Conservation (phyloP, 1,140 invertebrate species). For the Drosophila lowei region DNA sequence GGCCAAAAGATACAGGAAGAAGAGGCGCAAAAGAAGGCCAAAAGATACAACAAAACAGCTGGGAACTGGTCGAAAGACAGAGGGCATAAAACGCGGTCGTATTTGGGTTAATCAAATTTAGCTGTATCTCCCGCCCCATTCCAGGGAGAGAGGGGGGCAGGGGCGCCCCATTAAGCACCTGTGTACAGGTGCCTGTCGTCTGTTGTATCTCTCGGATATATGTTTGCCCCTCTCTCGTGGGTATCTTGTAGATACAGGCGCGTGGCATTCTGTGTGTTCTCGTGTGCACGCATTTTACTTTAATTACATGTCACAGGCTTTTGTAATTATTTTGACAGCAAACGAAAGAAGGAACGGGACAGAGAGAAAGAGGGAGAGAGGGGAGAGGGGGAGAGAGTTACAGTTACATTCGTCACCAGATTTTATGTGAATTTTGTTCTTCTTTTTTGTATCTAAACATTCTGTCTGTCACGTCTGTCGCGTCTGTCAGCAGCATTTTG, state of each 20-base stretch:
- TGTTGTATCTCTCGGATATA: conserved; percentile 5
- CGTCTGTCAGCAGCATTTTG: conserved; percentile 54
- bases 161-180: conserved; percentile 51
- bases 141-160: not conserved
- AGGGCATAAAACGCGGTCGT: conserved; percentile 14
- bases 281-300: conserved; percentile 63
- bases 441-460: conserved; percentile 12
- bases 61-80: conserved; percentile 1
- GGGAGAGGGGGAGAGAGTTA: conserved; percentile 15
- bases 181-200: conserved; percentile 14
- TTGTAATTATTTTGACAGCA: conserved; percentile 77
- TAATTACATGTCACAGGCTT: conserved; percentile 75
- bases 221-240: conserved; percentile 2
- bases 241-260: conserved; percentile 54
- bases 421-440: conserved; percentile 24
- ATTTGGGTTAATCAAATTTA: conserved; percentile 79
- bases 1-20: too few relatives aligned
- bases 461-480: conserved; percentile 16
- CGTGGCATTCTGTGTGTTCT: conserved; percentile 6
- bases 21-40: conserved; percentile 4
- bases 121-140: conserved; percentile 32
- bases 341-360: conserved; percentile 1
- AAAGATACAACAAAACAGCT: conserved; percentile 29
- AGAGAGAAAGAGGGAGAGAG: not conserved
- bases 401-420: conserved; percentile 56